Evolutionary conservation across 1,140 invertebrate genomes (phyloP).

Genomic region (Penaeus japonicus): DNA sequence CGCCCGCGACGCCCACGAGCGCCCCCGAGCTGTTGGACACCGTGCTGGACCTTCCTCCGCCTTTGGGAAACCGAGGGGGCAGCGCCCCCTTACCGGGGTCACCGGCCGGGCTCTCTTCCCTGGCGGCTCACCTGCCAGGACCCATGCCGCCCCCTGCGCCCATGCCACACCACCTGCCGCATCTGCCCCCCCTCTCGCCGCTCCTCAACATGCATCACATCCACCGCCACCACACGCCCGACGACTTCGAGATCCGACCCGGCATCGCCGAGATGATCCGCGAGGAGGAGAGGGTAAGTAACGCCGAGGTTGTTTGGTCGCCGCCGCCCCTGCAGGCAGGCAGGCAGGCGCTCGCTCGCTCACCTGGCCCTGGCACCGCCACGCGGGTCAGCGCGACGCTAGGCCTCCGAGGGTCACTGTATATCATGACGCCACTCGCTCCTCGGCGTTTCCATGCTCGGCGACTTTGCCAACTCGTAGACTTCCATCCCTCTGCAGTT

Average conservation of each 20-base stretch:
- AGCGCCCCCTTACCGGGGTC: constrained; percentile 29
- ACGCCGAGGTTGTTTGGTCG: background rate
- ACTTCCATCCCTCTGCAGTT: too few species aligned
- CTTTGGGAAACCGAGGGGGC: constrained; percentile 2
- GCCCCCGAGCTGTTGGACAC: constrained; percentile 63
- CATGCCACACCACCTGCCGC: constrained; percentile 59
- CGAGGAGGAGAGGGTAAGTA: constrained; percentile 92
- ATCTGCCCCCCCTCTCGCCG: constrained; percentile 56
- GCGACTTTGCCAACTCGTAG: too few species aligned
- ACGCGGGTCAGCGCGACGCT: too few species aligned
- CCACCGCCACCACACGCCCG: constrained; percentile 62
- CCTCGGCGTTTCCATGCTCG: too few species aligned
- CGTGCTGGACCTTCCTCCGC: constrained; percentile 57
- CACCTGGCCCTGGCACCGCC: too few species aligned
- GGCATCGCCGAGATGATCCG: constrained; percentile 94
- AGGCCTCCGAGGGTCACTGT: too few species aligned
- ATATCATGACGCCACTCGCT: too few species aligned
- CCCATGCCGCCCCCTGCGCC: constrained; percentile 61
- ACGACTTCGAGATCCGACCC: constrained; percentile 89
- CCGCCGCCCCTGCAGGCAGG: background rate
- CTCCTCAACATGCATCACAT: constrained; percentile 58
- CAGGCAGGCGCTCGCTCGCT: too few species aligned
- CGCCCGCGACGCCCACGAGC: constrained; percentile 69
- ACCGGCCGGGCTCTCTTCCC: constrained; percentile 60
- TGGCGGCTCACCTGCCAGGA: constrained; percentile 58